Evolutionary conservation across 2,888 invertebrate species (phyloP), one percentile per base, ranked within the genome.

Genomic region (Dryobota labecula): DNA sequence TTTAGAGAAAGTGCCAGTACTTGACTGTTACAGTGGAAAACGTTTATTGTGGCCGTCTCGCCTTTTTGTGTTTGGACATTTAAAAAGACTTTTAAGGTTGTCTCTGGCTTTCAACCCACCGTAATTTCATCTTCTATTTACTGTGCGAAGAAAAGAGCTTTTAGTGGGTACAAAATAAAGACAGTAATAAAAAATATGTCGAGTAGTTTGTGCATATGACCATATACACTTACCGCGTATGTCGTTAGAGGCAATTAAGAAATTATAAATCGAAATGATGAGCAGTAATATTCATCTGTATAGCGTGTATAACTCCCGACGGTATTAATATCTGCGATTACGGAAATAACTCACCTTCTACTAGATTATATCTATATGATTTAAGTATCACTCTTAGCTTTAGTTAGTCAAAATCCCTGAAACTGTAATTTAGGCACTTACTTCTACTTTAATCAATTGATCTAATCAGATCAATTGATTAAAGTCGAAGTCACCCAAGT

Each of bases 1-100:
- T 89, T 90, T 86, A 89, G 86, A 80, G 84, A 89, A 87, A 88
- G 88, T 85, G 88, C 83, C 76, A 70, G 74, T 72, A 76, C 76
- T 86, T 64, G 73, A 76, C 60, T 75, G 69, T 72, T 75, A 79
- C 81, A 75, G 74, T 80, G 72, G 72, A 73, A 70, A 74, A 64
- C 76, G 67, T 78, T 78, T 67, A 83, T 71, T 77, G 74, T 73
- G 83, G 47, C 30, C 38, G 62, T 61, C 43, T 74, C 54, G 13
- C 41, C 58, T 62, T 78, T 73, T 62, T 41, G 57, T 45, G 49
- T 20, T 38, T 15, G 27, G 4, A 27, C 18, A 43, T 51, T 78
- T 75, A 47, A 65, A 72, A 70, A 54, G 36, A 24, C 43, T 43
- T 68, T 74, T 60, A 41, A 68, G 27, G 8, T 41, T 75, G 63